Evolutionary conservation across 1,140 invertebrate species (phyloP).

Genomic region (Battus philenor): DNA sequence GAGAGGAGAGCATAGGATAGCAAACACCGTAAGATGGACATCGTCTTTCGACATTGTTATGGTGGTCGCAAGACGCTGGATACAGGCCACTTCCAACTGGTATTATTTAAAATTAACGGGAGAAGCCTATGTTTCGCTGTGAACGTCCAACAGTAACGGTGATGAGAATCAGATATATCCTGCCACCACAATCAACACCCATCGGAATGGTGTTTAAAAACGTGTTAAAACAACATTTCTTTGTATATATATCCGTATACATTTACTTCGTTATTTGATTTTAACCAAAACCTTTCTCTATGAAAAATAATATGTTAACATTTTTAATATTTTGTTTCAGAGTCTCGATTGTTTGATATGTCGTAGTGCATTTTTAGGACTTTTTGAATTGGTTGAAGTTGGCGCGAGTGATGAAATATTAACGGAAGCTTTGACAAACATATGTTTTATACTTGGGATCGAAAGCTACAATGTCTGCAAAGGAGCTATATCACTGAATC

Average conservation of each 20-base stretch:
- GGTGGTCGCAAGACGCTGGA: too few relatives aligned
- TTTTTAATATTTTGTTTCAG: conserved; percentile 35
- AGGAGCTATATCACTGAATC: conserved; percentile 76
- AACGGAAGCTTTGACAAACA: conserved; percentile 41
- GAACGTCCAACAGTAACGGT: too few relatives aligned
- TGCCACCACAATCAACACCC: neutral
- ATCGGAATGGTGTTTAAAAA: neutral
- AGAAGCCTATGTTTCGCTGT: too few relatives aligned
- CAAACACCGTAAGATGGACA: too few relatives aligned
- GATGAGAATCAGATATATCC: too few relatives aligned
- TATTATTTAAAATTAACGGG: too few relatives aligned
- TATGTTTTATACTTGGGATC: conserved; percentile 76
- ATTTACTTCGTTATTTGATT: neutral
- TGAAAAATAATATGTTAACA: neutral
- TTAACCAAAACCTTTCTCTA: neutral
- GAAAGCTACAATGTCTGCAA: conserved; percentile 76
- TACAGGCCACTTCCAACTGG: too few relatives aligned
- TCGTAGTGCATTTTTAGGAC: conserved; percentile 56
- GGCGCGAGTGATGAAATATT: conserved; percentile 56
- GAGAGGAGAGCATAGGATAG: too few relatives aligned
- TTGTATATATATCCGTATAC: neutral
- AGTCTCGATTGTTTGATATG: conserved; percentile 75
- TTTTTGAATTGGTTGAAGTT: conserved; percentile 54
- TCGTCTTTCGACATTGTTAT: too few relatives aligned
- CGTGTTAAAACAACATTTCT: neutral